Percentiles rank a stretch among this genome's conserved stretches.
phyloP scores from a whole-genome alignment of 2,888 invertebrate genomes.

The Macropis europaea region DNA sequence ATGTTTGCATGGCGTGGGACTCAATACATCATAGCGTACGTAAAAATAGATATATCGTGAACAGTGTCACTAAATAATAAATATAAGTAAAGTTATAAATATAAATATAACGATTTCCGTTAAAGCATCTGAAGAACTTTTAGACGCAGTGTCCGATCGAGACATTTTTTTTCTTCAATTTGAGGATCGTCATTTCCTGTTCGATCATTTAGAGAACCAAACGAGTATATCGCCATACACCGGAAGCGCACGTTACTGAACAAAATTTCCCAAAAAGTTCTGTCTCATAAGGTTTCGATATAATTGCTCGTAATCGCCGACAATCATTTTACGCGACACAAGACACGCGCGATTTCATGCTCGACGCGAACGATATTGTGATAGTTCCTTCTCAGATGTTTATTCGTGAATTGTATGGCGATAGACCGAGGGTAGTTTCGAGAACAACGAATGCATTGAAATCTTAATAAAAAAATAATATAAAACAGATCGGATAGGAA shows the following conservation, averaged over 20 bases:
- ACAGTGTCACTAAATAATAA: slow-evolving; percentile 30
- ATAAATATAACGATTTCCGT: slow-evolving; percentile 9
- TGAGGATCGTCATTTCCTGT: slow-evolving; percentile 31
- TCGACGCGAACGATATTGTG: slow-evolving; percentile 17
- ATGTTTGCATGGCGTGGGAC: slow-evolving; percentile 52
- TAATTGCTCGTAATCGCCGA: slow-evolving; percentile 31
- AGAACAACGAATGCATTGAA: slow-evolving; percentile 52
- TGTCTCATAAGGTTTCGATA: slow-evolving; percentile 6
- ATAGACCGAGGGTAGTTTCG: slow-evolving; percentile 28
- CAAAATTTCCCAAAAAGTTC: slow-evolving; percentile 10
- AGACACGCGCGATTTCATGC: not conserved
- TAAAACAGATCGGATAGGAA: not conserved
- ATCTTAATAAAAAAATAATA: not conserved
- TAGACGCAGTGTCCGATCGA: not conserved
- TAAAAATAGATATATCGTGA: slow-evolving; percentile 40
- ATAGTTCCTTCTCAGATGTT: slow-evolving; percentile 5
- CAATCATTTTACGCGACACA: slow-evolving; percentile 44
- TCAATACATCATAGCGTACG: slow-evolving; percentile 53
- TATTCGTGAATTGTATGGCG: not conserved
- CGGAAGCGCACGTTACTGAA: not conserved
- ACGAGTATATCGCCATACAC: slow-evolving; percentile 1
- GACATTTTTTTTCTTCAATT: not conserved
- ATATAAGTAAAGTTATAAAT: slow-evolving; percentile 8
- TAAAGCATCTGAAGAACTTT: not conserved
- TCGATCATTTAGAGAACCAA: not conserved